A percentile compares a stretch with the other conserved stretches of the same genome.
These are phyloP conservation scores for Telenomus remus DNA, from an alignment of 1,140 invertebrate species.

Conservation along the genomic window DNA sequence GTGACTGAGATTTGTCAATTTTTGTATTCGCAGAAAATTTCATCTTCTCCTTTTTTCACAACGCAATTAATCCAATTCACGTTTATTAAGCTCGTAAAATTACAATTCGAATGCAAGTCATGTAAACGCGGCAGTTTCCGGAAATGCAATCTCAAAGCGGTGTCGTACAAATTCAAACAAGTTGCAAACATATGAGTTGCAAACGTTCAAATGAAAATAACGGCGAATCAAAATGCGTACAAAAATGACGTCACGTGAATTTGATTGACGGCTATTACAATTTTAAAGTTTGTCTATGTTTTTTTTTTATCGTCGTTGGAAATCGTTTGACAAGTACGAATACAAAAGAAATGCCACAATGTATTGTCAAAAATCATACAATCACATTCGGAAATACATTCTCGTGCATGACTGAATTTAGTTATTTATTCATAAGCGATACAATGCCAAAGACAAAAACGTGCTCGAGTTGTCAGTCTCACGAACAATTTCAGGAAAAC, in stretches of 20 bases:
- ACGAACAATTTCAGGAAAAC: constrained; percentile 13
- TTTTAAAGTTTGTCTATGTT: too few species aligned
- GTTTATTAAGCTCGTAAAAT: constrained; percentile 52
- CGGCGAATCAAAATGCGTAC: background rate
- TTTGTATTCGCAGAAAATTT: constrained; percentile 33
- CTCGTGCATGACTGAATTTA: too few species aligned
- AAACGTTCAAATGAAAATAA: background rate
- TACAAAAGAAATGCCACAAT: too few species aligned
- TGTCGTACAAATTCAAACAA: background rate
- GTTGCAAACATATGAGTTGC: background rate
- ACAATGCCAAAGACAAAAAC: too few species aligned
- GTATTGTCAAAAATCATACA: too few species aligned
- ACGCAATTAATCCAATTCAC: constrained; percentile 27
- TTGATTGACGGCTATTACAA: too few species aligned
- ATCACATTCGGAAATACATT: too few species aligned
- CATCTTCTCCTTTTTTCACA: constrained; percentile 13
- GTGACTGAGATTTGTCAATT: constrained; percentile 33
- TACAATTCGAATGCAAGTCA: constrained; percentile 40
- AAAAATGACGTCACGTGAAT: too few species aligned
- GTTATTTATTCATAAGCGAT: too few species aligned
- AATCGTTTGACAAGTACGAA: too few species aligned
- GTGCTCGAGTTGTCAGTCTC: constrained; percentile 4
- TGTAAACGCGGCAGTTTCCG: constrained; percentile 31
- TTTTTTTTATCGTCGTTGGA: too few species aligned
- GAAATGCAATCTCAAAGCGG: constrained; percentile 35